Base-by-base conservation (phyloP, 2,797 vertebrate genomes). In the Sebastes kiyomatsui region DNA sequence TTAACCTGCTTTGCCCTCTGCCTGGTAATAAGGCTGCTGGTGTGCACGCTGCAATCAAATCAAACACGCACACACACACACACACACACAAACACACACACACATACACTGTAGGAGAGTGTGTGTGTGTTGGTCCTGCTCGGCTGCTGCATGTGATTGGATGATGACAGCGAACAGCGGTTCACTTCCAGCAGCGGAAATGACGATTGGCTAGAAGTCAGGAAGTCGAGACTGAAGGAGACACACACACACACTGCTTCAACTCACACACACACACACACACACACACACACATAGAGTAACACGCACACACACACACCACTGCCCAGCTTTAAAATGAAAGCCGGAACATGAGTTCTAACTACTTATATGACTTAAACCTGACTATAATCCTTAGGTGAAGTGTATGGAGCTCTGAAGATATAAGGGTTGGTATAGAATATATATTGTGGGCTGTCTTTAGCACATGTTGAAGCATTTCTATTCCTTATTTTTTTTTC, bases 1-100 rank as follows among this genome's bases (percentile, higher is more conserved):
- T 90, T 86, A 90, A 90, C 86, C 84, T 81, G 77, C 46, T 58
- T 38, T 76, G 79, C 72, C 79, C 83, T 83, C 84, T 76, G 77
- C 65, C 54, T 81, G 78, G 85, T 91, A 90, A 90, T 85, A 92
- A 87, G 81, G 84, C 72, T 91, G 85, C 59, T 89, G 79, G 86
- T 90, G 86, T 82, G 77, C 72, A 80, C 28, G 49, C 79, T 85
- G 82, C 87, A 87, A 81, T 87, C 72, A 78, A 75, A 74, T 75
- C 77, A 80, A 32, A 67, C 28, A 61, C 67, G 6, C 38, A 42
- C 38, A 42, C 14, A 42, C 38, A 16, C 32, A 3, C 32, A 11
- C 35, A 13, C 35, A 5, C 32, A 11, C 33, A 11, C 35, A 42
- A 1, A 38, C 12, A 38, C 35, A 38, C 35, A 5, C 35, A 38